Evolutionary conservation across 1,140 invertebrate species (phyloP), one percentile per base, ranked within the genome.

Genomic region (Augochlora pura): DNA sequence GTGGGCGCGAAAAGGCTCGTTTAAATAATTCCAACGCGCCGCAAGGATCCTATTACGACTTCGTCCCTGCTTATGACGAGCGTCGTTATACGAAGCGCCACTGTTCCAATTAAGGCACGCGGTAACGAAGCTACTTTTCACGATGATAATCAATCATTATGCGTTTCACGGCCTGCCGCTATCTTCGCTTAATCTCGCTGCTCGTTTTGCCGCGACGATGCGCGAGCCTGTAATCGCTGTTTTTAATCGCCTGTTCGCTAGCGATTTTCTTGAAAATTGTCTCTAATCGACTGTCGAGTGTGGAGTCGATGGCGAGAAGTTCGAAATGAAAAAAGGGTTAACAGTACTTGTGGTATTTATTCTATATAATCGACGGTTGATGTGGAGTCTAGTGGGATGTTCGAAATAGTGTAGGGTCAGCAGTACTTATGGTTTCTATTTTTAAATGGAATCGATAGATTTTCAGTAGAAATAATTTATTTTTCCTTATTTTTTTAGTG

Each of bases 21-120:
- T 25, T 32, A 12, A 14, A 49, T 67, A 75, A 75, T 75, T 75
- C 23, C 64, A 23, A 21, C 18, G 64, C 21, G 27, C 5, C n/a
- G 32, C n/a, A 7, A 46, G 63, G 39, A 42, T 75, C 64, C 63
- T 67, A 75, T 75, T 75, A 67, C 64, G 38, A 74, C 25, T 23
- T 54, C 59, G 54, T 57, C 5, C 21, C 12, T 21, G 38, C 49
- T 64, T 54, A 27, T 52, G 27, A 18, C 46, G 38, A 46, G 25
- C 39, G 25, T 0, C 14, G 21, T 66, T 54, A 27, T 42, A 10
- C 2, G 23, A n/a, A 39, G 52, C 72, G 59, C 59, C 21, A 60
- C 59, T 60, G 59, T 25, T 60, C 25, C n/a, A 60, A 60, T 27
- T 60, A 60, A 25, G 59, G 10, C 23, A 0, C 54, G 18, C 25